phyloP scores from a whole-genome alignment of 2,888 invertebrate genomes.

The Pristionchus arcanus region DNA sequence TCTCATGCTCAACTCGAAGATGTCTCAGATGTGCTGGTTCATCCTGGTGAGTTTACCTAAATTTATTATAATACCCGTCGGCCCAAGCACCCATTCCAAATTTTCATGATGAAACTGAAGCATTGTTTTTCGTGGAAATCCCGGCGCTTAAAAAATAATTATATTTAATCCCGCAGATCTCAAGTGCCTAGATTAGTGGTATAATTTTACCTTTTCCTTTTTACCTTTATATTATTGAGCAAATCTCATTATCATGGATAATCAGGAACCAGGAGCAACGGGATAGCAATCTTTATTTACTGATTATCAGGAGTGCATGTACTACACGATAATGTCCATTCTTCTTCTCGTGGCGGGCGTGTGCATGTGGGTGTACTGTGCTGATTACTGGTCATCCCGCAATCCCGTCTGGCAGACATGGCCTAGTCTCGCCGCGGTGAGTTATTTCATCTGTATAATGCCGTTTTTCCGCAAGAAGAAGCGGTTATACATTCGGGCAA shows the following conservation, averaged over 20 bases:
- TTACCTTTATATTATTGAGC: no score
- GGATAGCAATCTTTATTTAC: no score
- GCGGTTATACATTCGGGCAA: not conserved
- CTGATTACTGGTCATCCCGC: constrained; percentile 69
- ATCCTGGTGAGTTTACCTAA: constrained; percentile 60
- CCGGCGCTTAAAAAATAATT: no score
- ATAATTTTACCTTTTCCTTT: no score
- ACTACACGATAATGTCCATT: constrained; percentile 63
- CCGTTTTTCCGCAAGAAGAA: not conserved
- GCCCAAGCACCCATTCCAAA: no score
- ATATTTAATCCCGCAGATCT: no score
- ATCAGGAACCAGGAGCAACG: no score
- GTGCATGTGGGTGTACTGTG: constrained; percentile 69
- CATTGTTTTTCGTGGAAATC: no score
- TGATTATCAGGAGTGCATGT: constrained; percentile 61
- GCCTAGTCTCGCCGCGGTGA: constrained; percentile 70
- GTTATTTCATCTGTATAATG: not conserved
- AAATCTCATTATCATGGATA: no score
- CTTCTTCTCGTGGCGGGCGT: constrained; percentile 66
- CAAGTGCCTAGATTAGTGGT: no score
- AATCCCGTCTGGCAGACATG: constrained; percentile 73
- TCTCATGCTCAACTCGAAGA: constrained; percentile 68
- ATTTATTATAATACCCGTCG: no score
- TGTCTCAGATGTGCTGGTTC: constrained; percentile 66
- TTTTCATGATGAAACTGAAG: no score